Base-by-base conservation (phyloP, 2,113 vertebrate species). In the Mobula hypostoma region DNA sequence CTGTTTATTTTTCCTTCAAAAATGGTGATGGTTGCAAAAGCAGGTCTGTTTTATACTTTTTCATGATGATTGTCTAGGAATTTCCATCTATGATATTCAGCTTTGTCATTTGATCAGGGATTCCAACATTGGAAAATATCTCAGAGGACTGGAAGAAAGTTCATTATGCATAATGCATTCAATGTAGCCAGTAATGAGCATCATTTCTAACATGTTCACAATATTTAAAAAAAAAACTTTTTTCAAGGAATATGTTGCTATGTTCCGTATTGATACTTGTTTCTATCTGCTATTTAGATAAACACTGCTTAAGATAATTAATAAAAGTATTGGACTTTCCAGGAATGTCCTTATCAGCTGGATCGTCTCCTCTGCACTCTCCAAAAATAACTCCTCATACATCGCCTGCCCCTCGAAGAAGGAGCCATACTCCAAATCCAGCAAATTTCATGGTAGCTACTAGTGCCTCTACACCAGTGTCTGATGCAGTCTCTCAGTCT, bases 371-470 rank as follows among this genome's bases (percentile, higher is more conserved):
- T 95, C 98, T 99, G 94, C 99, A 99, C 95, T 99, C 99, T 29
- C 99, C 99, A 94, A 99, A 99, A 98, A 99, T 99, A 95, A 99
- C 99, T 95, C 99, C 99, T 68, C 99, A 99, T 95, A 99, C 98
- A 40, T 99, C 99, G 95, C 99, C 99, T 95, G 98, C 99, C 95
- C 98, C 98, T 85, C 98, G 98, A 95, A 97, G 99, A 95, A 98
- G 99, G 96, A 99, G 99, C 96, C 99, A 99, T 97, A 99, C 99
- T 97, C 98, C 99, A 95, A 99, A 98, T 95, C 97, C 97, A 96
- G 98, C 98, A 96, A 99, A 98, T 96, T 99, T 99, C 97, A 98
- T 99, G 98, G 98, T 98, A 96, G 98, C 99, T 97, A 98, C 98
- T 96, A 98, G 97, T 95, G 98, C 97, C 95, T 97, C 98, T 95